phyloP scores from a whole-genome alignment of 2,888 invertebrate species.

The Drepanosiphum platanoidis region DNA sequence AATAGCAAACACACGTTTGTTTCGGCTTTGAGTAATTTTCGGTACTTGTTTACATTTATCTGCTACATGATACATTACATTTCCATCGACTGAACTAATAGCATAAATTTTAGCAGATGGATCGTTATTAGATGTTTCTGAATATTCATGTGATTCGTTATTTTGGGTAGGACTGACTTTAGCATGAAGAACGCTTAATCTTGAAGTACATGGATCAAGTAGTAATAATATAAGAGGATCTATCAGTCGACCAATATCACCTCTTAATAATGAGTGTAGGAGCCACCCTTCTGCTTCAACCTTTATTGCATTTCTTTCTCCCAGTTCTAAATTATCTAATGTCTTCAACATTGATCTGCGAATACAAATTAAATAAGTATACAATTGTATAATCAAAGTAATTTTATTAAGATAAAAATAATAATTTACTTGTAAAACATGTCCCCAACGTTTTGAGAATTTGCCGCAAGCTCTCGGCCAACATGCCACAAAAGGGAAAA shows the following conservation, averaged over 20 bases:
- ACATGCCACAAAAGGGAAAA: constrained; percentile 81
- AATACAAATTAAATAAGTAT: background rate
- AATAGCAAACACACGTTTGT: constrained; percentile 69
- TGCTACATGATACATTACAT: constrained; percentile 63
- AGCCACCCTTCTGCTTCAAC: constrained; percentile 81
- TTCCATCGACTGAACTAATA: constrained; percentile 82
- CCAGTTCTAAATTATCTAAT: constrained; percentile 75
- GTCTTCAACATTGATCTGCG: constrained; percentile 78
- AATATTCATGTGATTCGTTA: constrained; percentile 66
- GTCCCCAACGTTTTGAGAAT: constrained; percentile 66
- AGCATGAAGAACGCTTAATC: constrained; percentile 82
- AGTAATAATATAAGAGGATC: constrained; percentile 81
- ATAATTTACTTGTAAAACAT: constrained; percentile 72
- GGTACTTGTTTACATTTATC: constrained; percentile 64
- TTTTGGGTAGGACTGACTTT: constrained; percentile 71
- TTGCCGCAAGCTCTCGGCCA: constrained; percentile 74
- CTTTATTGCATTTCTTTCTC: constrained; percentile 72
- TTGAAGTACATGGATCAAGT: constrained; percentile 80
- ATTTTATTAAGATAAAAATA: background rate
- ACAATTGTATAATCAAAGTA: no score
- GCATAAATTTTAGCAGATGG: constrained; percentile 77
- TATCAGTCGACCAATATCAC: constrained; percentile 81
- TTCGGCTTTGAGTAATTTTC: constrained; percentile 64
- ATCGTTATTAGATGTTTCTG: constrained; percentile 65
- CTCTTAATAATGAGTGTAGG: constrained; percentile 76